Conservation (phyloP, 2,888 invertebrate species). For the Aphidoletes aphidimyza region DNA sequence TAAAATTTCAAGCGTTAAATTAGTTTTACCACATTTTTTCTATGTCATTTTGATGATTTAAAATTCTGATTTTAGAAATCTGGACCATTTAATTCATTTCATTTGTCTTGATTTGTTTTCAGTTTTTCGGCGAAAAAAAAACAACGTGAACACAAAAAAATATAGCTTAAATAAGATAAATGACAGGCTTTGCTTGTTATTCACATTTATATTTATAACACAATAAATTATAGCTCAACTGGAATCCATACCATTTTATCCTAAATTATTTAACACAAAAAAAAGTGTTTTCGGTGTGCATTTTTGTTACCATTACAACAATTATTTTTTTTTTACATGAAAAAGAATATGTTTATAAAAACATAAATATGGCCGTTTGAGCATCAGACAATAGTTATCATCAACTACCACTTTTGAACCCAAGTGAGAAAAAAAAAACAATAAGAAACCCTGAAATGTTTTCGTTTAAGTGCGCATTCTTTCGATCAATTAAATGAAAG, state of each 20-base stretch:
- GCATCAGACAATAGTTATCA: neutral
- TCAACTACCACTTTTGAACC: neutral
- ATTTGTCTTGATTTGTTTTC: too few relatives aligned
- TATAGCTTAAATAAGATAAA: too few relatives aligned
- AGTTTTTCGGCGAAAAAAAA: too few relatives aligned
- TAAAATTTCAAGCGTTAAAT: neutral
- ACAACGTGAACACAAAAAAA: too few relatives aligned
- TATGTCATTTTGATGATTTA: neutral
- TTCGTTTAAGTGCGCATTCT: neutral
- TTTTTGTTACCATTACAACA: neutral
- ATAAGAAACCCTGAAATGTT: neutral
- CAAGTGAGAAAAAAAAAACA: neutral
- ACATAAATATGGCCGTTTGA: constrained; percentile 28
- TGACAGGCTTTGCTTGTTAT: too few relatives aligned
- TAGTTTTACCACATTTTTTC: neutral
- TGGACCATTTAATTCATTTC: too few relatives aligned
- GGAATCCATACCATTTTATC: too few relatives aligned
- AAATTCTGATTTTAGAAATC: neutral
- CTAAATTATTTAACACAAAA: too few relatives aligned
- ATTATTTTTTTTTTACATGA: neutral
- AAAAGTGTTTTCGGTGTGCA: too few relatives aligned
- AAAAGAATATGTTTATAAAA: neutral
- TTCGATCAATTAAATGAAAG: neutral
- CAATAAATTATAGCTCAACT: too few relatives aligned
- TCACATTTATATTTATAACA: too few relatives aligned